A percentile compares a stretch with the other conserved stretches of the same genome.
Conservation (phyloP, 2,113 vertebrate genomes). For the Malurus melanocephalus region DNA sequence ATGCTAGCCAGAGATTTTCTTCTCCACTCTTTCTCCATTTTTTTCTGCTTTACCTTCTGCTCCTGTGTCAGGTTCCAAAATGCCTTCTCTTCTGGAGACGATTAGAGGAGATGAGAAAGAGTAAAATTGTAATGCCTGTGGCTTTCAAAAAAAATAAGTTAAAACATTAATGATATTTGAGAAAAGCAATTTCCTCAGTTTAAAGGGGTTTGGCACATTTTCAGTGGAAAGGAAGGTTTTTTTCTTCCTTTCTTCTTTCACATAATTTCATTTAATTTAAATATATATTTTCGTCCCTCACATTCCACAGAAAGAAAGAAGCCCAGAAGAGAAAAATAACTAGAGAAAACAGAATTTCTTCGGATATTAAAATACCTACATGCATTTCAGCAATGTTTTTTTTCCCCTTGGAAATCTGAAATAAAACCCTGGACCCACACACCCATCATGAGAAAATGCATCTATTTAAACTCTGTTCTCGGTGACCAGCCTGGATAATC, state of each 20-base stretch:
- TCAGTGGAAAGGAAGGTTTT: not conserved
- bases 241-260: not conserved
- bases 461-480: not conserved
- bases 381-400: not conserved
- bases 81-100: not conserved
- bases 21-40: not conserved
- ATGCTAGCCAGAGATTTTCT: not conserved
- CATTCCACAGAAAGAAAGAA: not conserved
- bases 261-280: constrained; percentile 19
- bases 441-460: not conserved
- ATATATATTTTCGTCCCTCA: not conserved
- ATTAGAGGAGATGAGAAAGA: not conserved
- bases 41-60: not conserved
- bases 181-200: constrained; percentile 29
- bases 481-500: not conserved
- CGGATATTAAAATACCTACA: not conserved
- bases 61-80: not conserved
- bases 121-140: not conserved
- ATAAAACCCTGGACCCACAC: not conserved
- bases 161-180: constrained; percentile 19
- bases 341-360: not conserved
- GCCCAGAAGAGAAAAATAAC: not conserved
- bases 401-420: not conserved
- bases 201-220: not conserved
- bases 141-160: constrained; percentile 22